Conservation (phyloP, 92 coral and sea anemone genomes). For the Meandrina meandrites region DNA sequence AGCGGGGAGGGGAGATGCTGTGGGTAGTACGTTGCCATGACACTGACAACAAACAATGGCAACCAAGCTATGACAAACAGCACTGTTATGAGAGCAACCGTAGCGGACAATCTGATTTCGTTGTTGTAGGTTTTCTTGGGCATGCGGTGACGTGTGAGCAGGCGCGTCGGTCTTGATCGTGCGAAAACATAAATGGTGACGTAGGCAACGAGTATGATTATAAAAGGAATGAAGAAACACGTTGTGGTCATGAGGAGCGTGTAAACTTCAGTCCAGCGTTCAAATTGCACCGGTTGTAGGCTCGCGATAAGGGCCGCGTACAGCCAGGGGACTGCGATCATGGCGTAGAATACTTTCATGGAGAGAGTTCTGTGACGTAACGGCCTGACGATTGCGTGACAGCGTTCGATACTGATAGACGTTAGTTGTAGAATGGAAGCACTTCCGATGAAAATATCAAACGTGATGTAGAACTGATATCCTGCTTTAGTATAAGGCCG, state of each 20-base stretch:
- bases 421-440: conserved; percentile 87
- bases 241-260: conserved; percentile 72
- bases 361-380: conserved; percentile 78
- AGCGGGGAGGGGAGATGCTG: conserved; percentile 60
- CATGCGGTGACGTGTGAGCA: conserved; percentile 31
- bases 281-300: conserved; percentile 75
- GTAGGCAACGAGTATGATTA: conserved; percentile 71
- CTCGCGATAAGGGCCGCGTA: conserved; percentile 73
- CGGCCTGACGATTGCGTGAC: conserved; percentile 87
- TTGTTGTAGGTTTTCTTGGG: conserved; percentile 57
- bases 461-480: conserved; percentile 70
- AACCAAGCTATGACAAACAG: conserved; percentile 83
- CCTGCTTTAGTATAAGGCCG: conserved; percentile 26
- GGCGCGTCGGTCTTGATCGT: conserved; percentile 43
- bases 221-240: conserved; percentile 71
- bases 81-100: conserved; percentile 73
- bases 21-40: conserved; percentile 66
- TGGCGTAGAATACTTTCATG: conserved; percentile 55
- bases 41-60: conserved; percentile 71
- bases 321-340: conserved; percentile 76
- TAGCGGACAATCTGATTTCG: conserved; percentile 76
- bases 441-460: conserved; percentile 85
- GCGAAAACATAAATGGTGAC: conserved; percentile 59
- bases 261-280: conserved; percentile 69
- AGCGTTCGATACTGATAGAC: conserved; percentile 85